Evolutionary conservation across 2,113 vertebrate genomes (phyloP).

Genomic region (Telmatochromis sp.): DNA sequence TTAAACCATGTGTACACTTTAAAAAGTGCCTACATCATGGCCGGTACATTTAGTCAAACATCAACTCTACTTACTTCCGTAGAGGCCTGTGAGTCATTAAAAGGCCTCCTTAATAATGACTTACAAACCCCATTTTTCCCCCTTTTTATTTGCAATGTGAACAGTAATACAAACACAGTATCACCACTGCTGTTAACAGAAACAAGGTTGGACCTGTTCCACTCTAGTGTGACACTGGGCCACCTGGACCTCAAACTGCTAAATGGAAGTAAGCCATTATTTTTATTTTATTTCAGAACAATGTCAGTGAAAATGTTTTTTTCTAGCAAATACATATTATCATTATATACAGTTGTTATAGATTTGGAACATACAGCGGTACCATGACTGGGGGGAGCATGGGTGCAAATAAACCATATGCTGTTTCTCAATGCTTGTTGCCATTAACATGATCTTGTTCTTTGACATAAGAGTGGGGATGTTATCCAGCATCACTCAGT

Average conservation of each 20-base stretch:
- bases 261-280: neutral
- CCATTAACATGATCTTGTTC: neutral
- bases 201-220: neutral
- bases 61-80: neutral
- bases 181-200: neutral
- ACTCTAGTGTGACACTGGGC: neutral
- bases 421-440: accelerated
- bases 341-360: neutral
- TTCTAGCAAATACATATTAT: neutral
- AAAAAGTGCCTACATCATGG: neutral
- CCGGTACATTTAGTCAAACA: neutral
- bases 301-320: accelerated
- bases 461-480: neutral
- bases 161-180: neutral
- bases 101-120: neutral
- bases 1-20: neutral
- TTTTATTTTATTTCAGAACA: neutral
- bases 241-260: neutral
- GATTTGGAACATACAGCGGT: neutral
- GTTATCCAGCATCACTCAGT: neutral
- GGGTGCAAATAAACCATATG: neutral
- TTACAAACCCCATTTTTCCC: neutral
- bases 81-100: neutral
- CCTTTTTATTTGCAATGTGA: neutral
- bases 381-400: neutral